phyloP scores from a whole-genome alignment of 2,797 vertebrate genomes.

The Peromyscus attwateri region DNA sequence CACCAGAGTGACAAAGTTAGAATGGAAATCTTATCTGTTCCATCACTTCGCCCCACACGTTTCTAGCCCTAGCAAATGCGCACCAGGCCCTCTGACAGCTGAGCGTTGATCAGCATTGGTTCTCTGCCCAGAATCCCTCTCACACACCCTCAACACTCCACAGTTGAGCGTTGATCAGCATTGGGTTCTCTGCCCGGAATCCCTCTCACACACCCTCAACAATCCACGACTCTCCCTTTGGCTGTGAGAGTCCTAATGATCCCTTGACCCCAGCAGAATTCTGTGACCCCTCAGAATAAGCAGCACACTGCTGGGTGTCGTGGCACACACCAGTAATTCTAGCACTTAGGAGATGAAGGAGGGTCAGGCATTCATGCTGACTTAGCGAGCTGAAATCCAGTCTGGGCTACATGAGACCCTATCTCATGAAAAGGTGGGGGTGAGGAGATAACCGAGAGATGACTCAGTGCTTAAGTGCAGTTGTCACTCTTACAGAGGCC shows the following conservation, averaged over 20 bases:
- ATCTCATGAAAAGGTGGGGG: background rate
- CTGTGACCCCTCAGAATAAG: background rate
- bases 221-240: background rate
- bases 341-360: background rate
- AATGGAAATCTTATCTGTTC: background rate
- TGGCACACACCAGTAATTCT: background rate
- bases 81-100: background rate
- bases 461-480: too few relatives aligned
- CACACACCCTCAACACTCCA: too few relatives aligned
- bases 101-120: background rate
- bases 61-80: background rate
- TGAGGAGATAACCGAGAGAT: background rate
- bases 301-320: background rate
- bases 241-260: background rate
- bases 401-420: background rate
- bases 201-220: too few relatives aligned
- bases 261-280: background rate
- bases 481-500: background rate
- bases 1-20: background rate
- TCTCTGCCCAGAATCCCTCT: background rate
- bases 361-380: background rate
- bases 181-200: too few relatives aligned
- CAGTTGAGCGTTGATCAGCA: too few relatives aligned
- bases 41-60: background rate
- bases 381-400: background rate